A percentile compares a stretch with the other conserved stretches of the same genome.
These are phyloP conservation scores for Odontocolon sp. DNA, from an alignment of 2,888 invertebrate species.

Conservation along the genomic window DNA sequence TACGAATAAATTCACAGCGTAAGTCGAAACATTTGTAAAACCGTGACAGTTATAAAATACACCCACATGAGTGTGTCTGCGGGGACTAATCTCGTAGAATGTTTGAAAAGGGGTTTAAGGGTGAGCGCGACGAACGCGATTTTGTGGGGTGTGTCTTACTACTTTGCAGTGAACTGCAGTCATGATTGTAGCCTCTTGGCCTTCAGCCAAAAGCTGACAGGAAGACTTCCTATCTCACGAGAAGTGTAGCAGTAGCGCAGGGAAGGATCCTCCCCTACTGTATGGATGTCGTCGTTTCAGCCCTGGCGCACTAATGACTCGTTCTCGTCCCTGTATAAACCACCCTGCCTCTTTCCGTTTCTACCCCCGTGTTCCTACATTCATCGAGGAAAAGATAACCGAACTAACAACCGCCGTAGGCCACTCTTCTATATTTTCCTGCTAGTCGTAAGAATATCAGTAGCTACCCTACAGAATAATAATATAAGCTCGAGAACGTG, in stretches of 20 bases:
- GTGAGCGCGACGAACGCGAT: conserved; percentile 27
- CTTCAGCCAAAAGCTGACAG: conserved; percentile 68
- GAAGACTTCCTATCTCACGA: conserved; percentile 50
- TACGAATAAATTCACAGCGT: neutral
- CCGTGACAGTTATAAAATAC: neutral
- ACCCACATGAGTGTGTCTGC: neutral
- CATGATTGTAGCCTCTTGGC: conserved; percentile 70
- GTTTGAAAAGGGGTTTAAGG: conserved; percentile 27
- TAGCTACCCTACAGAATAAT: neutral
- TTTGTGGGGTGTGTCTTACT: conserved; percentile 35
- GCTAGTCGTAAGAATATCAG: conserved; percentile 26
- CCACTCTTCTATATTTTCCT: conserved; percentile 26
- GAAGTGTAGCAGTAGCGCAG: conserved; percentile 15
- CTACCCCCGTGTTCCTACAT: conserved; percentile 31
- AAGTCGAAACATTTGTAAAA: neutral
- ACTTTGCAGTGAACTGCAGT: conserved; percentile 47
- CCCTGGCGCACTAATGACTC: conserved; percentile 56
- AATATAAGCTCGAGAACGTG: neutral
- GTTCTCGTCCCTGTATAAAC: conserved; percentile 3
- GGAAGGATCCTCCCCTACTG: neutral
- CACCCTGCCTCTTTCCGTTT: conserved; percentile 3
- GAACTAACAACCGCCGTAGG: conserved; percentile 69
- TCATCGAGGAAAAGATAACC: conserved; percentile 68
- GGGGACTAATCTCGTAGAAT: conserved; percentile 7
- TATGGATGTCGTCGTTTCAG: conserved; percentile 47